phyloP scores from a whole-genome alignment of 2,797 vertebrate genomes.

The Neoniphon sammara region DNA sequence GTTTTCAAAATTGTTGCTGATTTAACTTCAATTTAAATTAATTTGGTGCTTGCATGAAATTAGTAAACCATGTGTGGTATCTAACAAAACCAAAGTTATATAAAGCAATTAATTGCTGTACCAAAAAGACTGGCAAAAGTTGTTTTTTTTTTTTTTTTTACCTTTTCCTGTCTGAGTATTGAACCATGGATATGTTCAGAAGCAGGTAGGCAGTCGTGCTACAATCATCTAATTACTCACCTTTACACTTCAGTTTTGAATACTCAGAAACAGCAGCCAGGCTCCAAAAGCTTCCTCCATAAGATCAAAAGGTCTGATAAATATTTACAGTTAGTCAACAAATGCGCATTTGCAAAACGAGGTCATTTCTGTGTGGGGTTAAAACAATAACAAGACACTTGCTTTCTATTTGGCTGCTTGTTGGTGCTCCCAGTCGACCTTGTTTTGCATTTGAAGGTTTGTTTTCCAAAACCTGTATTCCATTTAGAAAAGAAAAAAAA shows the following conservation, averaged over 20 bases:
- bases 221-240: neutral
- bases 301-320: neutral
- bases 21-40: constrained; percentile 33
- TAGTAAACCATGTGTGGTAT: neutral
- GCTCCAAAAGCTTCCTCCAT: constrained; percentile 10
- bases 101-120: constrained; percentile 4
- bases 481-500: neutral
- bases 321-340: constrained; percentile 5
- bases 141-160: too few species aligned
- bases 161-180: neutral
- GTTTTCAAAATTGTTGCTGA: constrained; percentile 25
- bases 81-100: neutral
- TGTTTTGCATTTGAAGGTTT: neutral
- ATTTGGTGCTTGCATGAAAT: constrained; percentile 2
- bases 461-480: neutral
- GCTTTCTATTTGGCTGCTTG: neutral
- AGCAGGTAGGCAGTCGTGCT: neutral
- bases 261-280: constrained; percentile 1
- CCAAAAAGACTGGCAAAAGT: too few species aligned
- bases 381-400: constrained; percentile 2
- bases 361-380: neutral
- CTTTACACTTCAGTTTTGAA: constrained; percentile 8
- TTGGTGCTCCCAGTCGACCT: neutral
- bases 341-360: neutral
- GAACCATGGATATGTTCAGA: neutral